Percentiles rank a stretch among this genome's conserved stretches.
Evolutionary conservation across 1,140 invertebrate species (phyloP).

Genomic region (Probaryconus sp.): DNA sequence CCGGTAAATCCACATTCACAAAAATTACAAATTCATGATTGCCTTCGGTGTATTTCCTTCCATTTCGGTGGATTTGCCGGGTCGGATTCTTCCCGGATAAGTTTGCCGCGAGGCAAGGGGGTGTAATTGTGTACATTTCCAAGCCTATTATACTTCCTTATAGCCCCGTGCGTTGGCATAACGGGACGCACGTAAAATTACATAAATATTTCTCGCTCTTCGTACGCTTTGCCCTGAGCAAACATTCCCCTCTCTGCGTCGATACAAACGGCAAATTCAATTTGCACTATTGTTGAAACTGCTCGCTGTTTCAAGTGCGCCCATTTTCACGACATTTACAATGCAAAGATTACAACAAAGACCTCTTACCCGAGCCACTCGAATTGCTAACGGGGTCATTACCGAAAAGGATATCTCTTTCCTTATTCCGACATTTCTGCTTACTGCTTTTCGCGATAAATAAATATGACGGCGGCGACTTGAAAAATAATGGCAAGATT

Average conservation of each 20-base stretch:
- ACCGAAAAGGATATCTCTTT: no score
- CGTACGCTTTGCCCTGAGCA: neutral
- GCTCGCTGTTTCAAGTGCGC: conserved; percentile 6
- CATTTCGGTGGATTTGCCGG: conserved; percentile 6
- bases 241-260: neutral
- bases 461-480: no score
- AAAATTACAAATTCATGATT: conserved; percentile 19
- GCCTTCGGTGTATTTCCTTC: conserved; percentile 13
- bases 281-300: conserved; percentile 22
- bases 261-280: conserved; percentile 29
- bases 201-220: conserved; percentile 28
- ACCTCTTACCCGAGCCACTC: no score
- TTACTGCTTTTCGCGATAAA: no score
- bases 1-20: conserved; percentile 9
- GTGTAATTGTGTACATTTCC: conserved; percentile 9
- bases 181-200: conserved; percentile 20
- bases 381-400: no score
- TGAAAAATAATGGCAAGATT: no score
- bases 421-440: no score
- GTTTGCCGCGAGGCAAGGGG: neutral
- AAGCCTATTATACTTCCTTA: conserved; percentile 7
- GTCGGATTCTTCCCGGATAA: neutral
- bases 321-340: conserved; percentile 2
- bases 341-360: no score
- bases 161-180: neutral